A percentile compares a stretch with the other conserved stretches of the same genome.
These are phyloP conservation scores for Taxidea taxus DNA, from an alignment of 2,113 vertebrate species.

Conservation along the genomic window DNA sequence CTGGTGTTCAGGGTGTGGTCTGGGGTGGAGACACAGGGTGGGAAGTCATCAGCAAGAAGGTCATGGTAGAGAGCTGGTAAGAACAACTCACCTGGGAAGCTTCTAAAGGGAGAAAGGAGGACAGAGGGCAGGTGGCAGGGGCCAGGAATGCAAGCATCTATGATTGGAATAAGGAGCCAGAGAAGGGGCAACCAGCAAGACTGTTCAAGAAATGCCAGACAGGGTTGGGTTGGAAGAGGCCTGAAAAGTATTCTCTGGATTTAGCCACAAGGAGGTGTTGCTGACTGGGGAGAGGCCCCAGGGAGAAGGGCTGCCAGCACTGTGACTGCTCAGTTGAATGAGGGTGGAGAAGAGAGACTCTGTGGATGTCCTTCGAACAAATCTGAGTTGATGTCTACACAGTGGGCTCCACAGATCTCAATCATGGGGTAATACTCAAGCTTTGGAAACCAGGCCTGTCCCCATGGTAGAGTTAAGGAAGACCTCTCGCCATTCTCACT, in stretches of 20 bases:
- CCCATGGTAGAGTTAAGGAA: neutral
- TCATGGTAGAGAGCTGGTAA: neutral
- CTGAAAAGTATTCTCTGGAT: neutral
- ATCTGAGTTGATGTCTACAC: neutral
- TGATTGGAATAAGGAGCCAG: neutral
- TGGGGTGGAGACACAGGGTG: neutral
- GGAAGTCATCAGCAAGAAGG: neutral
- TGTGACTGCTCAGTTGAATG: neutral
- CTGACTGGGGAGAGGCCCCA: neutral
- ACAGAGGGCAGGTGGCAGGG: neutral
- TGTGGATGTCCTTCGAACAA: neutral
- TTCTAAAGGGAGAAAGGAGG: neutral
- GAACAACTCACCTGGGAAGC: neutral
- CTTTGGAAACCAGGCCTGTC: neutral
- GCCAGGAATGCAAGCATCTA: neutral
- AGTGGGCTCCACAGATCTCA: neutral
- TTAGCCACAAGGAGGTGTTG: neutral
- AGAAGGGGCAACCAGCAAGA: neutral
- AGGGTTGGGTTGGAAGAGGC: neutral
- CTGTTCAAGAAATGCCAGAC: neutral
- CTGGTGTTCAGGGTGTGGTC: neutral
- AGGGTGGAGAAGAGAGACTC: neutral
- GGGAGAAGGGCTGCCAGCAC: accelerated
- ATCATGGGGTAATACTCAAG: neutral
- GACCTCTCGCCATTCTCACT: neutral